A percentile compares a stretch with the other conserved stretches of the same genome.
These are phyloP conservation scores for Micrastur ruficollis DNA, from an alignment of 2,797 vertebrate genomes.

Conservation along the genomic window DNA sequence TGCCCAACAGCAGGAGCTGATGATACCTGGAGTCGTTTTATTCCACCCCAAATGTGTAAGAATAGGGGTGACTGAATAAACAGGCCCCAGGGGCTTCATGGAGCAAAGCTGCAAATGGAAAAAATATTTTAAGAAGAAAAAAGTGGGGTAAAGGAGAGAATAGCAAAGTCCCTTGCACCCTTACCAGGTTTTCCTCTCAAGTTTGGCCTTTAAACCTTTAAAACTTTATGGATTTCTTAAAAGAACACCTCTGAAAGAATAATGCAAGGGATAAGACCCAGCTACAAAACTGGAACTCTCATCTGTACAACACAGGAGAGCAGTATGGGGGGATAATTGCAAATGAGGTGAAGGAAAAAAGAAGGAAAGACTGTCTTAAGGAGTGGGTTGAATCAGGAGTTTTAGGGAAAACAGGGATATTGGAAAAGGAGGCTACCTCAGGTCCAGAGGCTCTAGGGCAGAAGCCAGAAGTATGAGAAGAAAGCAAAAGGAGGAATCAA, in stretches of 20 bases:
- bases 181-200: constrained; percentile 15
- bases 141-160: neutral
- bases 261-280: neutral
- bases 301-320: neutral
- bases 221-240: constrained; percentile 15
- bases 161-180: neutral
- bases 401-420: neutral
- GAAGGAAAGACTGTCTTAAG: neutral
- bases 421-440: neutral
- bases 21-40: neutral
- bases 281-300: neutral
- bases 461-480: neutral
- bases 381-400: neutral
- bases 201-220: constrained; percentile 40
- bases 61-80: neutral
- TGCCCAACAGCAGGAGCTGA: neutral
- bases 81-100: neutral
- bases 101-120: neutral
- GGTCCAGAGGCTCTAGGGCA: neutral
- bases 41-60: neutral
- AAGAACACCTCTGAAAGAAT: constrained; percentile 18
- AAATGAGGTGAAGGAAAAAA: neutral
- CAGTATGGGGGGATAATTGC: neutral
- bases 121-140: neutral
- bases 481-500: neutral